Base-by-base conservation (phyloP, 1,140 invertebrate genomes). In the Chrysomallon squamiferum region DNA sequence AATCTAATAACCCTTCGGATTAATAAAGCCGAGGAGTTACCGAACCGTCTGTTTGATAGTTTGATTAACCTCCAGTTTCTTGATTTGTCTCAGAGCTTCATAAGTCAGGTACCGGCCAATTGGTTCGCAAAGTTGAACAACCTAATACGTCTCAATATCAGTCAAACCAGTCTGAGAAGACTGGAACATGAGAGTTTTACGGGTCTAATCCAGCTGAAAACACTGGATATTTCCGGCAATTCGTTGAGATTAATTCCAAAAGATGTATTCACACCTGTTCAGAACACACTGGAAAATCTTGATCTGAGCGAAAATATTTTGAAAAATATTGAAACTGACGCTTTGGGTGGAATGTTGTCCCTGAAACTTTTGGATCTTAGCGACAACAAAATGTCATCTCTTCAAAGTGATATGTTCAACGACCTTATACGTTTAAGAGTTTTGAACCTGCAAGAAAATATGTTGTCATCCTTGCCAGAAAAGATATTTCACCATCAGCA, bases 201-300 rank as follows among this genome's bases (percentile, higher is more conserved):
- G 9, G 65, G 65, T 11, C 52, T 67, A 7, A 18, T 58, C 3
- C 54, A 47, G 20, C 54, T 67, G 2, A 67, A 57, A 29, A 27
- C 49, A 35, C 20, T 67, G 29, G 65, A 67, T 27, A 49, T 67
- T n/a, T 67, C 65, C 22, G 29, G 43, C 20, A 67, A 67, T 59
- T 41, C 20, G 5, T 32, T 67, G 30, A 5, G 38, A 15, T 13
- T 11, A 6, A 47, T 67, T n/a, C 35, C n/a, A 9, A n/a, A 18
- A 11, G 58, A 47, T 35, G 20, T 29, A 18, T 60, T 67, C 2
- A 25, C 41, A 33, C 60, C 65, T 22, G 38, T 67, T 9, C 61
- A 38, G 27, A 33, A 47, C 30, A 38, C 60, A 25, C 32, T 67
- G 25, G 50, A 62, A 25, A 57, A 60, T 32, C 52, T 67, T 38